These are phyloP conservation scores for Hirtodrosophila trivittata DNA, from an alignment of 2,888 invertebrate genomes.

Conservation along the genomic window DNA sequence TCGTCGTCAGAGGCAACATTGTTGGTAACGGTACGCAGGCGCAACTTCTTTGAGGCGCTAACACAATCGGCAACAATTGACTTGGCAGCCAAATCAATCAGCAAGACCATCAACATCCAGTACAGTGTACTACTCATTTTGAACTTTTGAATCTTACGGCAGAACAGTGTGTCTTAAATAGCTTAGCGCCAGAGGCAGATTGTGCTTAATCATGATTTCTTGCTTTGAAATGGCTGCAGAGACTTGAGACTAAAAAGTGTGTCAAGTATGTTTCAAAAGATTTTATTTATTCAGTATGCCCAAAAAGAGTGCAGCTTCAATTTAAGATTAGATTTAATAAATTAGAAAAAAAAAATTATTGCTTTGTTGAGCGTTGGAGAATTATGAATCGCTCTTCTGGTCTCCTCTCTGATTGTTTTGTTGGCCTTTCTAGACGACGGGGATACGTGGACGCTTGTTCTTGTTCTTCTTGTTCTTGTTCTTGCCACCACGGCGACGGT, in stretches of 20 bases:
- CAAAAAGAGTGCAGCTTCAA: constrained; percentile 45
- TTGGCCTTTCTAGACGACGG: constrained; percentile 38
- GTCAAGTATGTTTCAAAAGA: constrained; percentile 52
- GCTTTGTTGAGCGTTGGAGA: constrained; percentile 3
- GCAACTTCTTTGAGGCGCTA: constrained; percentile 12
- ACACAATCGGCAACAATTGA: constrained; percentile 17
- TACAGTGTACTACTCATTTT: constrained; percentile 19
- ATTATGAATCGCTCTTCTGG: not conserved
- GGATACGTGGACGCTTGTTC: constrained; percentile 54
- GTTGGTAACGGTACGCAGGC: constrained; percentile 19
- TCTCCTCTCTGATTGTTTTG: not conserved
- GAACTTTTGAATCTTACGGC: not conserved
- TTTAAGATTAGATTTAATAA: constrained; percentile 59
- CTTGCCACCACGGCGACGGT: constrained; percentile 63
- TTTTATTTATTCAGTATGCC: constrained; percentile 50
- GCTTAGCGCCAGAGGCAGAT: constrained; percentile 4
- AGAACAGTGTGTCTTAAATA: constrained; percentile 37
- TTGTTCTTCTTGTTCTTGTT: constrained; percentile 60
- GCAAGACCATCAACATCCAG: constrained; percentile 13
- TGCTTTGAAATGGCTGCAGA: not conserved
- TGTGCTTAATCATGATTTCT: constrained; percentile 4
- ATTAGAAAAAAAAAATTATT: constrained; percentile 61
- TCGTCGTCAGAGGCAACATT: constrained; percentile 4
- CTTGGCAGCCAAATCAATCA: constrained; percentile 2
- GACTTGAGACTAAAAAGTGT: constrained; percentile 19